Conservation (phyloP, 2,113 vertebrate genomes). For the Murina feae region DNA sequence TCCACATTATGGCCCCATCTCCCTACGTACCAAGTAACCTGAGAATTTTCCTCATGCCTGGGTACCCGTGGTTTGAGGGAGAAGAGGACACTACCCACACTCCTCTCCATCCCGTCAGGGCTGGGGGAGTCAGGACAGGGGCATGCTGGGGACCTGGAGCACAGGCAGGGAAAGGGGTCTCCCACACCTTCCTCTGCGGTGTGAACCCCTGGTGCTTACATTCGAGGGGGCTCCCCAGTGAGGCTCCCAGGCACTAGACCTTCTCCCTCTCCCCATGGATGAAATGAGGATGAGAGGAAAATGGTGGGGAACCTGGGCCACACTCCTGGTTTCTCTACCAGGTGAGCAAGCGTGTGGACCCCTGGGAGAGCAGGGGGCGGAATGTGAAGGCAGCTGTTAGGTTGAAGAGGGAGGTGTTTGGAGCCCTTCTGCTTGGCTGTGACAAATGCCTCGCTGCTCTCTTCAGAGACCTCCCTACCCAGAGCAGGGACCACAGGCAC, state of each 20-base stretch:
- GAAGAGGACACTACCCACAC: background rate
- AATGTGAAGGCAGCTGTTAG: background rate
- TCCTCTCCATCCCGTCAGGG: background rate
- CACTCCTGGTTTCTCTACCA: background rate
- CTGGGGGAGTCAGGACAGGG: background rate
- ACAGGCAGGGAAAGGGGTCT: background rate
- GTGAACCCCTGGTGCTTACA: rapidly evolving
- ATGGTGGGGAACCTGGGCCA: background rate
- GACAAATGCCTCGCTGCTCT: background rate
- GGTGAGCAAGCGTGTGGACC: background rate
- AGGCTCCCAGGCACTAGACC: background rate
- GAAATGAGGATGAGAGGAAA: background rate
- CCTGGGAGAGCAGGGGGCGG: background rate
- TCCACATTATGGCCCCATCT: background rate
- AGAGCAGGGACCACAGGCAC: background rate
- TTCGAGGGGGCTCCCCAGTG: rapidly evolving
- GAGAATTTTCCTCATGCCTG: background rate
- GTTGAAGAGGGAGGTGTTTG: background rate
- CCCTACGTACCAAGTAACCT: background rate
- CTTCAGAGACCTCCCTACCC: background rate
- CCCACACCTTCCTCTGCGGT: background rate
- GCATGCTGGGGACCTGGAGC: background rate
- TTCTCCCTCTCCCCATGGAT: background rate
- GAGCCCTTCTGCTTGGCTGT: background rate
- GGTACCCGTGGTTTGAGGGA: background rate